A percentile compares a stretch with the other conserved stretches of the same genome.
Evolutionary conservation across 2,888 invertebrate genomes (phyloP).

Genomic region (Apamea epomidion): DNA sequence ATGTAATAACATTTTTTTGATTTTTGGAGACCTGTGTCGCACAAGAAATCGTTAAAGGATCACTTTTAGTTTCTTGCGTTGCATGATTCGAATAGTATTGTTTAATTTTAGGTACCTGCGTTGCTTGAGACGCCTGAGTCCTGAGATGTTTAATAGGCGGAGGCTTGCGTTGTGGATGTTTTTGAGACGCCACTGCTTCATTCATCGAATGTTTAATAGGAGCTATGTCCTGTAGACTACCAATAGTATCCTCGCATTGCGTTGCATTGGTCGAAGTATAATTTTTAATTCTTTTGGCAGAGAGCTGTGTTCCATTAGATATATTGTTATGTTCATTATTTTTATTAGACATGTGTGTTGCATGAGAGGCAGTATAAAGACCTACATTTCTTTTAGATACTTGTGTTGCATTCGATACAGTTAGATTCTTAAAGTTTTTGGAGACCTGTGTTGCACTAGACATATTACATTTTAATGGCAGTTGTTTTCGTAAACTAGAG

Average conservation of each 20-base stretch:
- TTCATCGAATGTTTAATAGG: conserved; percentile 40
- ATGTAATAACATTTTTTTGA: neutral
- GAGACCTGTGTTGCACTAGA: conserved; percentile 19
- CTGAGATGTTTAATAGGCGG: neutral
- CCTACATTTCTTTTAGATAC: conserved; percentile 36
- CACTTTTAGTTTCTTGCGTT: conserved; percentile 37
- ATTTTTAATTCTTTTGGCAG: conserved; percentile 6
- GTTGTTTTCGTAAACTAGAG: conserved; percentile 1
- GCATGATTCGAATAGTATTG: conserved; percentile 13
- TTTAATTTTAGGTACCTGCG: conserved; percentile 25
- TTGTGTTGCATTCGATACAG: conserved; percentile 45
- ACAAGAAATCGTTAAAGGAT: conserved; percentile 15
- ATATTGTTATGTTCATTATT: conserved; percentile 7
- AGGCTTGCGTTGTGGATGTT: neutral
- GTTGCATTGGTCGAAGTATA: neutral
- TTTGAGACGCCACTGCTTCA: conserved; percentile 3
- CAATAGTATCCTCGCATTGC: conserved; percentile 7
- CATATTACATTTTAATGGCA: conserved; percentile 25
- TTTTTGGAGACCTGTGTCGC: conserved; percentile 40
- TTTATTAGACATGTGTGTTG: conserved; percentile 38
- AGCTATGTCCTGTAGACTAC: conserved; percentile 10
- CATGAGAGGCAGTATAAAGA: conserved; percentile 18
- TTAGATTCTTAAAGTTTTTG: conserved; percentile 40
- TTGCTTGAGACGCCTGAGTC: conserved; percentile 22
- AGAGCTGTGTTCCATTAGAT: conserved; percentile 26